These are phyloP conservation scores for Carassius carassius DNA, from an alignment of 2,113 vertebrate genomes.

Conservation along the genomic window DNA sequence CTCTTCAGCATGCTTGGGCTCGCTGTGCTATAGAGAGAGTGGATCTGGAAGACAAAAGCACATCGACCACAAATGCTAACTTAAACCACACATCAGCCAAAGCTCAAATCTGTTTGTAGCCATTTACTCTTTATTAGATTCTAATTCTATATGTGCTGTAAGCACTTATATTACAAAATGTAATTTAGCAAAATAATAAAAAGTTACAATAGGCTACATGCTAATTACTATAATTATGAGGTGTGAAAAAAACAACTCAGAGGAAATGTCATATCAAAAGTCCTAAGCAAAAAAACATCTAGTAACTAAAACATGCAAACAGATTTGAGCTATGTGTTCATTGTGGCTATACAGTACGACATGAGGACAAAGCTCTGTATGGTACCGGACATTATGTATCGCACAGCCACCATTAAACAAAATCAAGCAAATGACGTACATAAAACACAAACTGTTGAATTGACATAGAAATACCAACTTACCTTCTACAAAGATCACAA, in stretches of 20 bases:
- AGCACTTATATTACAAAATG: not conserved
- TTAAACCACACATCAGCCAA: slow-evolving; percentile 30
- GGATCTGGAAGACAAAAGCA: slow-evolving; percentile 74
- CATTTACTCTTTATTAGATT: not conserved
- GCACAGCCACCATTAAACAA: slow-evolving; percentile 71
- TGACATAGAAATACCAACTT: slow-evolving; percentile 68
- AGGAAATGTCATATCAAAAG: not conserved
- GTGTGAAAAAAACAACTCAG: not conserved
- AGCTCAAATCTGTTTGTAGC: slow-evolving; percentile 11
- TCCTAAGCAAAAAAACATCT: not conserved
- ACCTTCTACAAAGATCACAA: slow-evolving; percentile 71
- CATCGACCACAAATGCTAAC: slow-evolving; percentile 58
- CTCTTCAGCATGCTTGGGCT: slow-evolving; percentile 98
- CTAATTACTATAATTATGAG: not conserved
- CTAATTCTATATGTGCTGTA: not conserved
- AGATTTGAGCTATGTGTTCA: slow-evolving; percentile 67
- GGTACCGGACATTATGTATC: slow-evolving; percentile 53
- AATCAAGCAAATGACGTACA: slow-evolving; percentile 75
- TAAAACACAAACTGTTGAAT: slow-evolving; percentile 67
- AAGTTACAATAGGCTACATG: not conserved
- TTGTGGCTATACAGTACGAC: slow-evolving; percentile 45
- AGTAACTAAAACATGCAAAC: slow-evolving; percentile 50
- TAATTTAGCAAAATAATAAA: too few relatives aligned
- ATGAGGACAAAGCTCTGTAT: slow-evolving; percentile 53
- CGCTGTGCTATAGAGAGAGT: slow-evolving; percentile 83